Base-by-base conservation (phyloP, 2,888 invertebrate genomes). In the Synanthedon tipuliformis region DNA sequence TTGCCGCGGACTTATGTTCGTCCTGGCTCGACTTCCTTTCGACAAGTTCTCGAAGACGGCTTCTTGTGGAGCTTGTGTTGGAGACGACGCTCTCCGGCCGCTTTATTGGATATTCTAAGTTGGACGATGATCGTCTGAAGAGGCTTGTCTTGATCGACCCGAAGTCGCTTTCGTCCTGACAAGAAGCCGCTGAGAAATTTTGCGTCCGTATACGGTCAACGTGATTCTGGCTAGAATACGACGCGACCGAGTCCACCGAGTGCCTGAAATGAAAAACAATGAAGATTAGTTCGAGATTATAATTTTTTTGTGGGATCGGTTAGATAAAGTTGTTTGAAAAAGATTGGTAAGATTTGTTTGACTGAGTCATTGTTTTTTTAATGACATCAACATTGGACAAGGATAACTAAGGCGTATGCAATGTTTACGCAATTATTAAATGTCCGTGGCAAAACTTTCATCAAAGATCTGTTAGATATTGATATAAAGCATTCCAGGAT, bases 191-290 rank as follows among this genome's bases (percentile, higher is more conserved):
- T 81, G 84, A 85, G 82, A 84, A 84, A 66, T 85, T 84, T 75
- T 86, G 86, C 74, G 86, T 84, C 75, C 88, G 83, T 77, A 87
- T 88, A 72, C 87, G 87, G 86, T 88, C 88, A 75, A 88, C 88
- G 88, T 88, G 88, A 84, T 87, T 86, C 85, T 88, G 88, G 72
- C 88, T 88, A 85, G 88, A 88, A 84, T 87, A 86, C 85, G 88
- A 88, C 83, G 88, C 85, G 82, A 87, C 88, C 85, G 88, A 88
- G 84, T 88, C 88, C 81, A 88, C 88, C 76, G 88, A 88, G 81
- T 88, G 88, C 71, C 88, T 88, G 86, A 61, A 88, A 88, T 63
- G 61, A 56, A 78, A 75, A 79, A 81, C 64, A 73, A 58, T 57
- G 56, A 54, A 74, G 79, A 81, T 82, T 77, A 82, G 80, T 79